Evolutionary conservation across 2,797 vertebrate species (phyloP), one percentile per base, ranked within the genome.

Genomic region (Calcarius lapponicus): DNA sequence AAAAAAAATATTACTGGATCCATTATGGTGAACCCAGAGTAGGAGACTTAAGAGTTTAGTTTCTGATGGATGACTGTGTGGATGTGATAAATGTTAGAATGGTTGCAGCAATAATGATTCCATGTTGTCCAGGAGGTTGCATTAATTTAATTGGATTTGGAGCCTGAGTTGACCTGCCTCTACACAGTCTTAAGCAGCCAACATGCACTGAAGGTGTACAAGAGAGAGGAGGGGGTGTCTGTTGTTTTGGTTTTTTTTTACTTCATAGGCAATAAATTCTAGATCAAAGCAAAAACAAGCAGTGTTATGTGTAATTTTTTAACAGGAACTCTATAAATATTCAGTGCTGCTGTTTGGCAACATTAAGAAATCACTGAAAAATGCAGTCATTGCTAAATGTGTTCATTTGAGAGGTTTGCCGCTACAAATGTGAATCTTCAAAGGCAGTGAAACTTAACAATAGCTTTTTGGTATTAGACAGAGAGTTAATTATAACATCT

Each of bases 131-230:
- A 8, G 76, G 83, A 88, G 79, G 90, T 65, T 95, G 93, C 96
- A 93, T 96, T 96, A 96, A 96, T 96, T 95, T 97, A 96, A 94
- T 94, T 95, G 94, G 83, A 57, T 96, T 90, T 76, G 64, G 60
- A 74, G 57, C 85, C 64, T 42, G 93, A 69, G 67, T 11, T 67
- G 92, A 86, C 78, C 87, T 84, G 76, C 71, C 88, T 85, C 80
- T 64, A 32, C 64, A 47, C 53, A 15, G 48, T 86, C 89, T 81
- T 42, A 45, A 60, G 64, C 64, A 95, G 60, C 66, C 80, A 84
- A 5, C 13, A 0, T 6, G 47, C 58, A 43, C 29, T 50, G 71
- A 83, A 81, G 80, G 74, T 88, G 40, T 81, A 25, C 7, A 17
- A 29, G 61, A 40, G 34, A 67, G 48, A 18, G 47, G 51, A n/a